phyloP scores from a whole-genome alignment of 2,113 vertebrate genomes.

The Chitala chitala region DNA sequence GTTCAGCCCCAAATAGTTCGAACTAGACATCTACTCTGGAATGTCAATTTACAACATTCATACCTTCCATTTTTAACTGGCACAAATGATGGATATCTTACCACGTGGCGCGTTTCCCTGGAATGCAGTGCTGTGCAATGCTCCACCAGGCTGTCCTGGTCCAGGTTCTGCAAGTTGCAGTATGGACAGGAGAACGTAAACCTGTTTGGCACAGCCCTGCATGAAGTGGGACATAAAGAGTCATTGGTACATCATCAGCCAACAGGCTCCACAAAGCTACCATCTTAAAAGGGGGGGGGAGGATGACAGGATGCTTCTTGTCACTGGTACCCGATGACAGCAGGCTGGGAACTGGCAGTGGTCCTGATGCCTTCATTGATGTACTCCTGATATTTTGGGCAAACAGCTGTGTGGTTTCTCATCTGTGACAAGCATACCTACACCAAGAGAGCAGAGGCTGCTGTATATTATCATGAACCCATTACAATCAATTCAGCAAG shows the following conservation, averaged over 20 bases:
- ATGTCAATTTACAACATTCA: too few species aligned
- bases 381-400: slow-evolving; percentile 88
- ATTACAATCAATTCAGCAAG: too few species aligned
- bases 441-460: background rate
- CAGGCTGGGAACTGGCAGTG: slow-evolving; percentile 75
- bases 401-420: slow-evolving; percentile 78
- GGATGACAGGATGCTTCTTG: too few species aligned
- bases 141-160: slow-evolving; percentile 90
- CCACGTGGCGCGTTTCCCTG: slow-evolving; percentile 82
- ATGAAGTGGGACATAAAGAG: background rate
- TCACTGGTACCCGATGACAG: slow-evolving; percentile 66
- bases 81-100: slow-evolving; percentile 41
- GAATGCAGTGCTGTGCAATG: slow-evolving; percentile 85
- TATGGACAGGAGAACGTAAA: slow-evolving; percentile 94
- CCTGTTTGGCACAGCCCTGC: slow-evolving; percentile 85
- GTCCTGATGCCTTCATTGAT: slow-evolving; percentile 90
- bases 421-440: slow-evolving; percentile 86
- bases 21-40: too few species aligned
- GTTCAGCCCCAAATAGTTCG: too few species aligned
- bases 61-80: too few species aligned
- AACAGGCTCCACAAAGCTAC: too few species aligned
- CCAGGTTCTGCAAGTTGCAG: slow-evolving; percentile 87
- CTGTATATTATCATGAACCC: too few species aligned
- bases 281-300: too few species aligned
- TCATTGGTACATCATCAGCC: background rate